phyloP scores from a whole-genome alignment of 2,888 invertebrate species.

The Agonopterix alstromeriana region DNA sequence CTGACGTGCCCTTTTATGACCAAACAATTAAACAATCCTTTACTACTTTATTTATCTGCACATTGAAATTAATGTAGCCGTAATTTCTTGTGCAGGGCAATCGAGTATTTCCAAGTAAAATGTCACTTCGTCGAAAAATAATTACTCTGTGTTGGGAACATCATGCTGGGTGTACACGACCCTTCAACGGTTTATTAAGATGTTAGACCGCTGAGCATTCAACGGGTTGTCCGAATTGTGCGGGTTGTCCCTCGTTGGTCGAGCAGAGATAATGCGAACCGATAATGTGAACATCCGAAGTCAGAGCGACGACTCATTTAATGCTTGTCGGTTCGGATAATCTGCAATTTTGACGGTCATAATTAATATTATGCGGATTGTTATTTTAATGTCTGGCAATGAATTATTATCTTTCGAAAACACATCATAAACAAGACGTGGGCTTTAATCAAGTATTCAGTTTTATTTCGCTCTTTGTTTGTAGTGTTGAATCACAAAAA shows the following conservation, averaged over 20 bases:
- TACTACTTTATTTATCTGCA: slow-evolving; percentile 15
- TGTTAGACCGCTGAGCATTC: slow-evolving; percentile 51
- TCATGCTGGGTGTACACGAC: slow-evolving; percentile 68
- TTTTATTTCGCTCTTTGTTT: too few species aligned
- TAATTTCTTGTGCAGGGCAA: slow-evolving; percentile 30
- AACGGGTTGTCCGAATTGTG: slow-evolving; percentile 39
- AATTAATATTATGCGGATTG: slow-evolving; percentile 8
- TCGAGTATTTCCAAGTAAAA: slow-evolving; percentile 43
- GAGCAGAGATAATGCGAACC: slow-evolving; percentile 49
- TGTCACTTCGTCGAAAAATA: slow-evolving; percentile 65
- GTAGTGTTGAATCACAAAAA: too few species aligned
- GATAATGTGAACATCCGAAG: slow-evolving; percentile 55
- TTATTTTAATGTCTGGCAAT: neutral
- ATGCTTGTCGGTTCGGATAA: slow-evolving; percentile 61
- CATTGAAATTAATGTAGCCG: slow-evolving; percentile 35
- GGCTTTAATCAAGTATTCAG: too few species aligned
- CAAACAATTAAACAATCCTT: too few species aligned
- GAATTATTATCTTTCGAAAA: neutral
- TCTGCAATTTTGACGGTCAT: slow-evolving; percentile 2
- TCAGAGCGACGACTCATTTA: slow-evolving; percentile 54
- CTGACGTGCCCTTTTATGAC: too few species aligned
- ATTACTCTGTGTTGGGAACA: slow-evolving; percentile 54
- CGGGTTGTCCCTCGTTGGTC: slow-evolving; percentile 35
- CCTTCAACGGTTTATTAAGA: slow-evolving; percentile 66
- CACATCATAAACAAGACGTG: too few species aligned